Percentiles rank a stretch among this genome's conserved stretches.
phyloP scores from a whole-genome alignment of 2,113 vertebrate genomes.

The Cavia aperea region DNA sequence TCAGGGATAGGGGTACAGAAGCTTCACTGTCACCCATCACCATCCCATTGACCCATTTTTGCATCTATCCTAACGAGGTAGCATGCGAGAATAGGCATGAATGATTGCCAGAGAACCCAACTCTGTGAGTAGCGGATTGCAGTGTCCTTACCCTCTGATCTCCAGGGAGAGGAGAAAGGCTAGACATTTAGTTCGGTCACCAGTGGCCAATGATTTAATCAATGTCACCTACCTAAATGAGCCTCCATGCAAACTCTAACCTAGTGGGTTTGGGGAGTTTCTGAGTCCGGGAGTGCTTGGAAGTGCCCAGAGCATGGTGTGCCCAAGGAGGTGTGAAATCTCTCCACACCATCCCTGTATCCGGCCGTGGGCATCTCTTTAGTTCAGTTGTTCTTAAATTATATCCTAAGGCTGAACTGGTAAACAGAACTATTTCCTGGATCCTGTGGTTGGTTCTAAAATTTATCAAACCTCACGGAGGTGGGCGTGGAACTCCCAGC shows the following conservation, averaged over 20 bases:
- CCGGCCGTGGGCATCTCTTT: not conserved
- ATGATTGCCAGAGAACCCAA: not conserved
- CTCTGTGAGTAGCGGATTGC: not conserved
- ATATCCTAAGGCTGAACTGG: not conserved
- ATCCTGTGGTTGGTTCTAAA: not conserved
- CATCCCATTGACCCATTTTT: too few relatives aligned
- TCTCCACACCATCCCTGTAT: fast-evolving
- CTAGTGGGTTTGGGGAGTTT: not conserved
- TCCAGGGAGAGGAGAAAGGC: not conserved
- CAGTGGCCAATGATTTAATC: not conserved
- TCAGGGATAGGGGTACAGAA: not conserved
- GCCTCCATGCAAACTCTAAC: not conserved
- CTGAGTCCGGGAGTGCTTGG: not conserved
- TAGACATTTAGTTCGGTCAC: too few relatives aligned
- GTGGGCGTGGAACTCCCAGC: not conserved
- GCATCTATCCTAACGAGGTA: too few relatives aligned
- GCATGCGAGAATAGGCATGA: not conserved
- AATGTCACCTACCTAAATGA: too few relatives aligned
- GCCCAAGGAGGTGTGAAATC: not conserved
- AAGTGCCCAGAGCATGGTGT: fast-evolving
- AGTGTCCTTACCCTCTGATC: not conserved
- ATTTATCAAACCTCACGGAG: not conserved
- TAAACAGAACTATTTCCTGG: not conserved
- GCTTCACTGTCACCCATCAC: not conserved
- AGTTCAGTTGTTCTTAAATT: too few relatives aligned